These are phyloP conservation scores for Paedocypris micromegethes DNA, from an alignment of 2,797 vertebrate genomes.

Conservation along the genomic window DNA sequence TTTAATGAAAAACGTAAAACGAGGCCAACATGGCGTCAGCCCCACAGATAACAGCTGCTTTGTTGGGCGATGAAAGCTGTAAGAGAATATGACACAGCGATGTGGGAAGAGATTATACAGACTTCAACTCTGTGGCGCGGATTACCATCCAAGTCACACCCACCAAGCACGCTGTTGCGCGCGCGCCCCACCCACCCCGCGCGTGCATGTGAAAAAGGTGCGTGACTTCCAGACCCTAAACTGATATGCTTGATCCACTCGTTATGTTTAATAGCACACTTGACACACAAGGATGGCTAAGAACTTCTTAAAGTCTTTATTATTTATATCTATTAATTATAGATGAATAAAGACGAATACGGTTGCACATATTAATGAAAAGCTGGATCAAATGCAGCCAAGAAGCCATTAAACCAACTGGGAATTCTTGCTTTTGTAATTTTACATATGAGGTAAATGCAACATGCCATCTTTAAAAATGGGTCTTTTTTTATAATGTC, in stretches of 20 bases:
- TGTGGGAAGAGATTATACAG: slow-evolving; percentile 40
- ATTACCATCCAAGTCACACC: slow-evolving; percentile 36
- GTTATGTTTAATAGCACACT: not conserved
- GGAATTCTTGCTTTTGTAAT: too few relatives aligned
- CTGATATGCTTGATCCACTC: slow-evolving; percentile 12
- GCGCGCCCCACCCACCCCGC: not conserved
- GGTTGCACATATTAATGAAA: too few relatives aligned
- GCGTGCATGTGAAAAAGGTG: not conserved
- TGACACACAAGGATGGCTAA: not conserved
- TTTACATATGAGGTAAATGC: too few relatives aligned
- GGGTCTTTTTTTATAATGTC: too few relatives aligned
- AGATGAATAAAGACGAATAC: too few relatives aligned
- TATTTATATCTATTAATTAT: too few relatives aligned
- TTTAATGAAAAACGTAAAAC: slow-evolving; percentile 37
- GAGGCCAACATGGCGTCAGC: slow-evolving; percentile 54
- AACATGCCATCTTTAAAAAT: too few relatives aligned
- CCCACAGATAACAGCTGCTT: slow-evolving; percentile 50
- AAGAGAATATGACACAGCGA: slow-evolving; percentile 26
- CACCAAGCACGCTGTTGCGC: not conserved
- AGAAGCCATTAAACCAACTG: too few relatives aligned
- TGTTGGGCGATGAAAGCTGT: slow-evolving; percentile 40
- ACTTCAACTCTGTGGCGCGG: slow-evolving; percentile 26
- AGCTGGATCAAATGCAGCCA: too few relatives aligned
- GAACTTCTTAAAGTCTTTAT: not conserved
- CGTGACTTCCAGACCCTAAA: slow-evolving; percentile 9